Percentiles rank a stretch among this genome's conserved stretches.
These are phyloP conservation scores for Aphrophora alni DNA, from an alignment of 2,888 invertebrate genomes.

Conservation along the genomic window DNA sequence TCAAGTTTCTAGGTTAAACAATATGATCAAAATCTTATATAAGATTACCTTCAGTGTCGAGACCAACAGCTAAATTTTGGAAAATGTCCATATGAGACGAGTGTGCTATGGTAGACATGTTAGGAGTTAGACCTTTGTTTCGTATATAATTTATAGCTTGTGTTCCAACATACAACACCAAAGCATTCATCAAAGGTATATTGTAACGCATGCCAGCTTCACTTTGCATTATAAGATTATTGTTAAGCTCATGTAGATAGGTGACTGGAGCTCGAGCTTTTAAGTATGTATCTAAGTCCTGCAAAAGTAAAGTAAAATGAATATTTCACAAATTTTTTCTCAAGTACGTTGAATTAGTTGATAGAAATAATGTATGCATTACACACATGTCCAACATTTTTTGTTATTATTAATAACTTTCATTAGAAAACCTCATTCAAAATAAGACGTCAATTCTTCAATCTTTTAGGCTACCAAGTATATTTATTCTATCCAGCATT, in stretches of 20 bases:
- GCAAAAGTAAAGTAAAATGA: constrained; percentile 21
- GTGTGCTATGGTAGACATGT: constrained; percentile 97
- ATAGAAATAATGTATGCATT: no score
- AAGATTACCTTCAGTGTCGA: constrained; percentile 89
- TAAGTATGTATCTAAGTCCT: constrained; percentile 94
- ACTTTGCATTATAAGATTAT: constrained; percentile 85
- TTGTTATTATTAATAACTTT: no score
- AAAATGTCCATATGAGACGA: constrained; percentile 99
- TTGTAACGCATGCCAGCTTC: constrained; percentile 94
- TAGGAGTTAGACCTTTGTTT: constrained; percentile 89
- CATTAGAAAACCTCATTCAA: no score
- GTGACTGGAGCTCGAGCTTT: constrained; percentile 94
- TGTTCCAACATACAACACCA: constrained; percentile 96
- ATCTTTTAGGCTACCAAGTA: no score
- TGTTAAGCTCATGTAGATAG: constrained; percentile 90
- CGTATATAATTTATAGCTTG: constrained; percentile 94
- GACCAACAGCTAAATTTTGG: constrained; percentile 97
- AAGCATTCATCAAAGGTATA: constrained; percentile 94
- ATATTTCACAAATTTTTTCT: no score
- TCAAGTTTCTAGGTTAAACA: no score
- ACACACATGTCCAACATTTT: no score
- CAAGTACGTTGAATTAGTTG: no score
- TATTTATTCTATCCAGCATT: no score
- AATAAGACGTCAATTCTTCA: no score
- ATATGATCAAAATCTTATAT: no score